Evolutionary conservation across 1,140 invertebrate species (phyloP).

Genomic region (Sminthurinus signatus): DNA sequence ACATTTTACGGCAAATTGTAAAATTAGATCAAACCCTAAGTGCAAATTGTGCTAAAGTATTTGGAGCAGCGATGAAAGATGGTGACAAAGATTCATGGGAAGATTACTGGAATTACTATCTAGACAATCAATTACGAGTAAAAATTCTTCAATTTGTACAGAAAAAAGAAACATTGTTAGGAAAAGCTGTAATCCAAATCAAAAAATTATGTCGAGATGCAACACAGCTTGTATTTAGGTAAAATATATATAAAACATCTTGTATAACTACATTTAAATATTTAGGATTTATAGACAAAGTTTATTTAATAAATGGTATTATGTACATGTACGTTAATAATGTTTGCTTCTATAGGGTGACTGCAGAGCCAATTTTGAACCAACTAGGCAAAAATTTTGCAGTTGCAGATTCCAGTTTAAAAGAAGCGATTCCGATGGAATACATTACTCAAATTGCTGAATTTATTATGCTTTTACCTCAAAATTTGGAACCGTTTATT

Average conservation of each 20-base stretch:
- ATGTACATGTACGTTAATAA: no score
- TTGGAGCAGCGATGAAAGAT: not conserved
- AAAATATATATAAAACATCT: no score
- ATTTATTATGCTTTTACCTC: conserved; percentile 38
- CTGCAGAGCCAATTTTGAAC: conserved; percentile 28
- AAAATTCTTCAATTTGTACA: conserved; percentile 37
- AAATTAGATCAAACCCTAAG: conserved; percentile 32
- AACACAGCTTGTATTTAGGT: conserved; percentile 30
- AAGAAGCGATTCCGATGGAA: conserved; percentile 39
- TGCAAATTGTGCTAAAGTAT: conserved; percentile 23
- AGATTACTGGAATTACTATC: conserved; percentile 26
- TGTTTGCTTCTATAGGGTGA: conserved; percentile 33
- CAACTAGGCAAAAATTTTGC: conserved; percentile 34
- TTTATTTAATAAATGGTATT: no score
- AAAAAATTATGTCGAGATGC: conserved; percentile 36
- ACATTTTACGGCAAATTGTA: conserved; percentile 28
- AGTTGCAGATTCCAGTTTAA: conserved; percentile 30
- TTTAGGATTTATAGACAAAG: no score
- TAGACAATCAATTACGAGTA: conserved; percentile 18
- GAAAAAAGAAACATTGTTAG: conserved; percentile 35
- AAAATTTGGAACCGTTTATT: conserved; percentile 40
- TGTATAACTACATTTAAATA: no score
- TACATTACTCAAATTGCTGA: conserved; percentile 37
- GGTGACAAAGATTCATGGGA: conserved; percentile 20
- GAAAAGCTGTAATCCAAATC: conserved; percentile 22